A percentile compares a stretch with the other conserved stretches of the same genome.
Evolutionary conservation across 2,113 vertebrate genomes (phyloP).

Genomic region (Conger conger): DNA sequence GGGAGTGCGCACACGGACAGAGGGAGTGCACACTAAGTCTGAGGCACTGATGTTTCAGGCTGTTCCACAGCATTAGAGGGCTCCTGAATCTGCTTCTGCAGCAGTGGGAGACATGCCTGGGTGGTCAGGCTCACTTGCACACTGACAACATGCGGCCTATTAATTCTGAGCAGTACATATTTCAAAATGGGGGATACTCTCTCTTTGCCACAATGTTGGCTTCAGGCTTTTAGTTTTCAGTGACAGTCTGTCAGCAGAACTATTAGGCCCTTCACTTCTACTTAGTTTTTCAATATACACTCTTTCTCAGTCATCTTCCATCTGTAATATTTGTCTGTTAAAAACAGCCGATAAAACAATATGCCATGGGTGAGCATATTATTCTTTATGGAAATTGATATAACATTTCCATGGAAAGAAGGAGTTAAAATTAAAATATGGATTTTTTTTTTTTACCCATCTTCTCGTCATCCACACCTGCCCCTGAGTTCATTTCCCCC

Average conservation of each 20-base stretch:
- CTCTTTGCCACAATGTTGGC: not conserved
- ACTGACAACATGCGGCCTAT: not conserved
- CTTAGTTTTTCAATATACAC: not conserved
- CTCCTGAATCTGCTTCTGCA: not conserved
- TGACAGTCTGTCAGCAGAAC: not conserved
- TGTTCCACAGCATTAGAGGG: not conserved
- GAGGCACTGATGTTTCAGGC: no score
- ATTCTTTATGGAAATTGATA: constrained; percentile 5
- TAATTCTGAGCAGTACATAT: not conserved
- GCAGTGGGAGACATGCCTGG: not conserved
- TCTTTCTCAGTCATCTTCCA: not conserved
- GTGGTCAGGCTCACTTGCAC: not conserved
- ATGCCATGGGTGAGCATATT: not conserved
- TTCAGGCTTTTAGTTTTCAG: not conserved
- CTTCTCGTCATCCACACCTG: constrained; percentile 18
- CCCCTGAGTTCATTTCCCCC: not conserved
- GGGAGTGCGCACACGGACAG: not conserved
- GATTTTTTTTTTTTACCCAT: constrained; percentile 14
- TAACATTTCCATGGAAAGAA: constrained; percentile 17
- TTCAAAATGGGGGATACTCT: not conserved
- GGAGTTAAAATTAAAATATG: constrained; percentile 8
- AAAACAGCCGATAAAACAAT: constrained; percentile 2
- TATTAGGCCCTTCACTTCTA: constrained; percentile 1
- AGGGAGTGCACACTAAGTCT: no score
- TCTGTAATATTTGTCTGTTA: not conserved